Percentiles rank a stretch among this genome's conserved stretches.
phyloP scores from a whole-genome alignment of 2,797 vertebrate genomes.

The Steatocranus sp. region DNA sequence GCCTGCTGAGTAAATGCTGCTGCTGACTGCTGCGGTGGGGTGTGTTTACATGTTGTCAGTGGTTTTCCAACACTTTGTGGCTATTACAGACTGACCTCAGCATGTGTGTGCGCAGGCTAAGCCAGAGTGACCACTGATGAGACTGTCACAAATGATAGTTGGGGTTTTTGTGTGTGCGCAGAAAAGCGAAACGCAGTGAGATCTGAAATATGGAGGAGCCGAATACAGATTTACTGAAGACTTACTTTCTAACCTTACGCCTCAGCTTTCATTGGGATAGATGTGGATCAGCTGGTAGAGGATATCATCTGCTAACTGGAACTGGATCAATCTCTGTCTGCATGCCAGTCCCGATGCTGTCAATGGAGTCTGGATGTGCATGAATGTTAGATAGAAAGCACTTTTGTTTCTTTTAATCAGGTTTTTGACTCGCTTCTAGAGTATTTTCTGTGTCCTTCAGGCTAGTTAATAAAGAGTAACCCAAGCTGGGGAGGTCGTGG shows the following conservation, averaged over 20 bases:
- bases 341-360: neutral
- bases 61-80: slow-evolving; percentile 53
- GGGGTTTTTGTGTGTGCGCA: neutral
- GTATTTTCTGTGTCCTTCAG: neutral
- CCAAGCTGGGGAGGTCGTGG: slow-evolving; percentile 23
- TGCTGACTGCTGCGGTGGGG: slow-evolving; percentile 17
- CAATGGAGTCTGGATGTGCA: neutral
- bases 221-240: neutral
- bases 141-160: neutral
- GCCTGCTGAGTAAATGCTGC: slow-evolving; percentile 46
- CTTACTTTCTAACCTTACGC: neutral
- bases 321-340: neutral
- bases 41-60: slow-evolving; percentile 57
- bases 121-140: slow-evolving; percentile 12
- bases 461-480: slow-evolving; percentile 35
- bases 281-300: neutral
- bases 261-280: neutral
- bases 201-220: neutral
- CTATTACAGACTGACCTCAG: slow-evolving; percentile 36
- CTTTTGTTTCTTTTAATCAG: neutral
- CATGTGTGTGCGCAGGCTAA: neutral
- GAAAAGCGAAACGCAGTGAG: neutral
- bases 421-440: neutral
- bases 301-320: neutral
- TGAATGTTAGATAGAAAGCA: neutral